Base-by-base conservation (phyloP, 2,797 vertebrate genomes). In the Nannoperca australis region DNA sequence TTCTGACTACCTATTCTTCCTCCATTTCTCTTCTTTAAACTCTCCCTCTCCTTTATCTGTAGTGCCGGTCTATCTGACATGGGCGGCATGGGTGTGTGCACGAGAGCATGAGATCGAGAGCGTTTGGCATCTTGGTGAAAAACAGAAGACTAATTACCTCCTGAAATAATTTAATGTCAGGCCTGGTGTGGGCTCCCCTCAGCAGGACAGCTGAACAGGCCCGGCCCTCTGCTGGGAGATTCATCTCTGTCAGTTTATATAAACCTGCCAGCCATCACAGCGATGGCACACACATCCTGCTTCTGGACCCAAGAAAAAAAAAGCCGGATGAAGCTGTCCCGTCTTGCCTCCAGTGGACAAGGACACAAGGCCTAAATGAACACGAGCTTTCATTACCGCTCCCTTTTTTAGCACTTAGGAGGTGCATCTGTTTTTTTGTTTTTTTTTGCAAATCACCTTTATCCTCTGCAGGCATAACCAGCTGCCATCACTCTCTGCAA, bases 211-310 rank as follows among this genome's bases (percentile, higher is more conserved):
- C 93, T 91, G 91, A 96, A 95, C 95, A 95, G 93, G 92, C 93
- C 92, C 94, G 88, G 92, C 90, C 95, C 91, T 95, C 95, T 95
- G 95, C 95, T 90, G 93, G 91, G 94, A 97, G 97, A 97, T 98
- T 96, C 94, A 95, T 97, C 96, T 97, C 94, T 82, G 92, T 98
- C 97, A 96, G 93, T 92, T 96, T 90, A 91, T 92, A 97, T 97
- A 95, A 97, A 95, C 95, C 94, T 90, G 92, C 91, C 93, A 95
- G 95, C 95, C 94, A 94, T 97, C 96, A 96, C 90, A 84, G 76
- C 34, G 73, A 88, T 95, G 95, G 95, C 95, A 95, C 94, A 95
- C 93, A 95, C 76, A 78, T 81, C 68, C 76, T 73, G 79, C 73
- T 87, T 92, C 91, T 92, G 92, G 74, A 85, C 77, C 49, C 27